A percentile compares a stretch with the other conserved stretches of the same genome.
phyloP scores from a whole-genome alignment of 2,113 vertebrate genomes.

The Eurystomus gularis region DNA sequence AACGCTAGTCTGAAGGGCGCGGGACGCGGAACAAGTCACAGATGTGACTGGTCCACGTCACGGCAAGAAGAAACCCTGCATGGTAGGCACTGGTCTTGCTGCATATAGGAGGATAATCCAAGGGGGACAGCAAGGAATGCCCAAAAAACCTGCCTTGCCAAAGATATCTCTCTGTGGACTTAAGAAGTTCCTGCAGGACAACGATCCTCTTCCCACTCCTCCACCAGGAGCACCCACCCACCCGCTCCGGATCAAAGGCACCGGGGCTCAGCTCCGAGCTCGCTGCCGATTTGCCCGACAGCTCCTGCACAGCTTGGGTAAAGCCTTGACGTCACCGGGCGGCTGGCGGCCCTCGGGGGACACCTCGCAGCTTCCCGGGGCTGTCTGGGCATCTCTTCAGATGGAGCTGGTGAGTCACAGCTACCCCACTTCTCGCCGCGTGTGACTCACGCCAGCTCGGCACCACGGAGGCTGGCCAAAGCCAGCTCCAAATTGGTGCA shows the following conservation, averaged over 20 bases:
- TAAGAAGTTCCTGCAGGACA: neutral
- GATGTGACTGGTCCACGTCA: neutral
- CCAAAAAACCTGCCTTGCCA: too few species aligned
- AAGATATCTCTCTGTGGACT: neutral
- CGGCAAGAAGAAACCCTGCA: neutral
- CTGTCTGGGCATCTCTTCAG: neutral
- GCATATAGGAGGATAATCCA: neutral
- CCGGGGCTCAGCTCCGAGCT: accelerated
- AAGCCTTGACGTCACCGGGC: neutral
- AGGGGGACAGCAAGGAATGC: neutral
- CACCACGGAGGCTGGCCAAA: neutral
- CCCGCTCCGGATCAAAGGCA: neutral
- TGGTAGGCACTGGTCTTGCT: neutral
- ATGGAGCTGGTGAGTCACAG: constrained; percentile 1
- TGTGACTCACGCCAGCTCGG: neutral
- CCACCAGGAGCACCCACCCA: neutral
- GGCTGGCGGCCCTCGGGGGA: neutral
- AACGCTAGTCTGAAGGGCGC: neutral
- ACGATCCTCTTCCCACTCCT: neutral
- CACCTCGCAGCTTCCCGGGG: neutral
- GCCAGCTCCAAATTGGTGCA: neutral
- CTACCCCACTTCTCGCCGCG: neutral
- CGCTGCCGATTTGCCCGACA: neutral
- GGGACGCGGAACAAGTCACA: neutral
- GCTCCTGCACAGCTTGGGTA: neutral